These are phyloP conservation scores for Acanthosepion pharaonis DNA, from an alignment of 2,888 invertebrate genomes.

Conservation along the genomic window DNA sequence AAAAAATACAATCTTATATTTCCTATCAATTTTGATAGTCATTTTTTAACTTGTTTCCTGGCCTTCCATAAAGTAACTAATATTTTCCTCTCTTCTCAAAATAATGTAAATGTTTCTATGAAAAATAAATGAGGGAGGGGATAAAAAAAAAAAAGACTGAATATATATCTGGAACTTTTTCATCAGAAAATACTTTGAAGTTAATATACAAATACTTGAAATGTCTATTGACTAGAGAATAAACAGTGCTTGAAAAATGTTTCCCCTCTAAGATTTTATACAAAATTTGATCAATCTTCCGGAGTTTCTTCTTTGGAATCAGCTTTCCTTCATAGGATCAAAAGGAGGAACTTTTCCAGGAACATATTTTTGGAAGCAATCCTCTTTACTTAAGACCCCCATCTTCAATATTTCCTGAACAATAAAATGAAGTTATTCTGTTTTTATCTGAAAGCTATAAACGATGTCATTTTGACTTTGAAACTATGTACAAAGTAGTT, in stretches of 20 bases:
- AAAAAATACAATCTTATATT: neutral
- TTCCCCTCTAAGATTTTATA: neutral
- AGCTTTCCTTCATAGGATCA: neutral
- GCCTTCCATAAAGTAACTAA: neutral
- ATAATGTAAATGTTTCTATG: neutral
- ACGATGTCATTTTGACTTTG: constrained; percentile 33
- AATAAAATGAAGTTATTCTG: neutral
- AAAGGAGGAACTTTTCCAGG: neutral
- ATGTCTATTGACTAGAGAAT: neutral
- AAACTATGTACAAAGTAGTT: neutral
- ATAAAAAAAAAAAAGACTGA: neutral
- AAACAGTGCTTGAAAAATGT: neutral
- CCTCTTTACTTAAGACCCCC: neutral
- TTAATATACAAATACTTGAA: neutral
- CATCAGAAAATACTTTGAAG: neutral
- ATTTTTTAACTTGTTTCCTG: neutral
- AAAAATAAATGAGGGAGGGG: neutral
- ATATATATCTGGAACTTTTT: neutral
- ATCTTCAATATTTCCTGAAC: neutral
- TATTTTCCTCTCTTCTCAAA: neutral
- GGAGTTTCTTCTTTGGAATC: neutral
- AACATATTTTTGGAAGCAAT: constrained; percentile 17
- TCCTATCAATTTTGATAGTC: neutral
- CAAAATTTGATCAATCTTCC: neutral
- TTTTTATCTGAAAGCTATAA: constrained; percentile 22